phyloP scores from a whole-genome alignment of 35 echinoderm and acorn worm species.

The Holothuria glaberrima region DNA sequence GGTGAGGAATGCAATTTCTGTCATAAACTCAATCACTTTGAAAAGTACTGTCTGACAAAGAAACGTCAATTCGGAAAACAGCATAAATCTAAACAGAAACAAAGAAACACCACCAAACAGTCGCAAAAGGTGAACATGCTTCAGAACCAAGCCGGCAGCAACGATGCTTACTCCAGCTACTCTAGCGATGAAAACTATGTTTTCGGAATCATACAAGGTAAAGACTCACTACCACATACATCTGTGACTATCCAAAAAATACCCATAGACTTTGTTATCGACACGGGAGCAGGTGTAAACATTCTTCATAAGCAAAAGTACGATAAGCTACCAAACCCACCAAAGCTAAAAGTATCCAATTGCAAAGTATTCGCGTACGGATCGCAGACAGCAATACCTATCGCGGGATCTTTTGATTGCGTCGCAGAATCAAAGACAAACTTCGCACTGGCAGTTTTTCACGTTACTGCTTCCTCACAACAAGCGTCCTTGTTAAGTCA shows the following conservation, averaged over 20 bases:
- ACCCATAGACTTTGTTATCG: constrained; percentile 13
- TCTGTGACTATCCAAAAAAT: neutral
- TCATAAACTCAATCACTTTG: constrained; percentile 36
- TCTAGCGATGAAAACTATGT: constrained; percentile 34
- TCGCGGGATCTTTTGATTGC: constrained; percentile 27
- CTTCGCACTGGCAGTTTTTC: neutral
- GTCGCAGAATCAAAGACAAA: constrained; percentile 35
- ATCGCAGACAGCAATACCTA: neutral
- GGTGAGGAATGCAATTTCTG: constrained; percentile 22
- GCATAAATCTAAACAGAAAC: neutral
- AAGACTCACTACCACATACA: neutral
- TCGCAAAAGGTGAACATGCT: neutral
- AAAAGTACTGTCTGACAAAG: constrained; percentile 17
- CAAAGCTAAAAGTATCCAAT: constrained; percentile 14
- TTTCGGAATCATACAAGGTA: neutral
- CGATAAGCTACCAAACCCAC: constrained; percentile 18
- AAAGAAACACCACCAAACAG: neutral
- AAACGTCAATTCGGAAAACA: neutral
- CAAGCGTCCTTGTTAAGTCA: neutral
- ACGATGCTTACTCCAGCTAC: neutral
- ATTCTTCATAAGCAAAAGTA: neutral
- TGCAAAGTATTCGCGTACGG: neutral
- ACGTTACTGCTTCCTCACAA: neutral
- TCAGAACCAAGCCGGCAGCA: no score
- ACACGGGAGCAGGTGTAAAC: constrained; percentile 39